Evolutionary conservation across 2,113 vertebrate species (phyloP).

Genomic region (human (Homo sapiens)): GRCh38 chr15:59770001-59770500

Average conservation of each 20-base stretch:
- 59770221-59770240: not conserved
- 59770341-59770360: not conserved
- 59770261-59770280: not conserved
- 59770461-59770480: too few relatives aligned
- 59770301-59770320: not conserved
- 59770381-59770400: not conserved
- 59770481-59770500: too few relatives aligned
- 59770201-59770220: not conserved
- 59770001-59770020: not conserved
- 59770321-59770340: fast-evolving
- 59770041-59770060: not conserved
- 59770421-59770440: too few relatives aligned
- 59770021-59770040: not conserved
- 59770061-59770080: not conserved
- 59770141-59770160: not conserved
- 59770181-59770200: not conserved
- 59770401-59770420: too few relatives aligned
- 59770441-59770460: too few relatives aligned
- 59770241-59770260: not conserved
- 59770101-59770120: not conserved
- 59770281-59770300: not conserved
- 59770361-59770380: not conserved
- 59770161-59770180: not conserved
- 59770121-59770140: not conserved
- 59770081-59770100: not conserved